Evolutionary conservation across 2,888 invertebrate species (phyloP).

Genomic region (Rhorus exstirpatorius): DNA sequence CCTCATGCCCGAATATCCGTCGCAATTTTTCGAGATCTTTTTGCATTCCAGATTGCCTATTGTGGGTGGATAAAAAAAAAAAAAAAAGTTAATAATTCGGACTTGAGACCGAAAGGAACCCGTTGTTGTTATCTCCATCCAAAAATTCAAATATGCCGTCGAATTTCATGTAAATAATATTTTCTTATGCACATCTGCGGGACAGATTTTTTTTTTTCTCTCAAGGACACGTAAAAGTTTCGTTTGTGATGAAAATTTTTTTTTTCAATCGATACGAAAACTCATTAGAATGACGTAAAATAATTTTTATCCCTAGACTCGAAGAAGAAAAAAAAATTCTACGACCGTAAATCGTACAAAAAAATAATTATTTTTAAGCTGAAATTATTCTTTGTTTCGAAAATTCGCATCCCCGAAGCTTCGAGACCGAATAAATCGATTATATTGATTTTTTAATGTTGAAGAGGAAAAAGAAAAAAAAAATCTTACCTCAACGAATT

Average conservation of each 20-base stretch:
- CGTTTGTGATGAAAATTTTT: no score
- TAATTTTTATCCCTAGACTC: no score
- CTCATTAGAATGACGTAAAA: no score
- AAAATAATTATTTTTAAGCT: no score
- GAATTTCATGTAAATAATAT: slow-evolving; percentile 5
- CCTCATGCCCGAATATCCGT: slow-evolving; percentile 18
- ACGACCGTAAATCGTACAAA: no score
- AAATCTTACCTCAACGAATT: not conserved
- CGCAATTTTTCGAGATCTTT: not conserved
- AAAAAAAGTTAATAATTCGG: slow-evolving; percentile 2
- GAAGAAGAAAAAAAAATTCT: no score
- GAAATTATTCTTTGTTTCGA: slow-evolving; percentile 2
- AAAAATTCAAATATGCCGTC: slow-evolving; percentile 18
- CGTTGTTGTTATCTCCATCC: slow-evolving; percentile 40
- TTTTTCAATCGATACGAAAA: no score
- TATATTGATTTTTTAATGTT: no score
- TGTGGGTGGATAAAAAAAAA: slow-evolving; percentile 4
- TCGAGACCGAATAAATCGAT: no score
- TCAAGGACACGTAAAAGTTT: no score
- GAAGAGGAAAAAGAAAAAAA: not conserved
- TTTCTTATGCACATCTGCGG: slow-evolving; percentile 25
- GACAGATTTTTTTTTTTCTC: slow-evolving; percentile 33
- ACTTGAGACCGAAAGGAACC: slow-evolving; percentile 21
- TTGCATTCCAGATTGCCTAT: not conserved
- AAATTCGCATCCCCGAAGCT: no score